Base-by-base conservation (phyloP, 2,888 invertebrate species). In the Pollenia angustigena region DNA sequence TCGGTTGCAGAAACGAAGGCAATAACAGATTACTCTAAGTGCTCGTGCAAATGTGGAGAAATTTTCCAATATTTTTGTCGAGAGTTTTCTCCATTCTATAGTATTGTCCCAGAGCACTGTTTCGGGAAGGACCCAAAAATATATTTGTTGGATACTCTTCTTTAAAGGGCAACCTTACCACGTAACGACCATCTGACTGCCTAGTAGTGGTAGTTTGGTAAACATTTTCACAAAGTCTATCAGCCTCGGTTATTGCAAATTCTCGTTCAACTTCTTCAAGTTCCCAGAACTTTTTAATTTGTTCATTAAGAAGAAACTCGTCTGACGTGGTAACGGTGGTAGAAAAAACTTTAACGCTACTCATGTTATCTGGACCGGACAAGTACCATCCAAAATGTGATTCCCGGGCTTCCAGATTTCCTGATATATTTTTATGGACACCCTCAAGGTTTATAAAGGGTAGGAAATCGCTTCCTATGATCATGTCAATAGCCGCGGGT, bases 161-260 rank as follows among this genome's bases (percentile, higher is more conserved):
- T 16, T 58, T 84, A 4, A 84, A 72, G 0, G 79, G 72, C 14
- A 75, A 23, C 2, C 42, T 6, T 42, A 81, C 76, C 8, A 76
- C 14, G 44, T 81, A 66, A 1, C 75, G 69, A 0, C 75, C 80
- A 18, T 85, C 71, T 16, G 54, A 8, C 10, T 54, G 18, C 2
- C 66, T 23, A n/a, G 23, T 8, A 0, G 74, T 85, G 4, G 78
- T 79, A 12, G 11, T 48, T 4, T 44, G 2, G 8, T 58, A 68
- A 4, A 50, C n/a, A 32, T 64, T 10, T 32, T 83, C 72, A 12
- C 84, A 74, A 23, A 10, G 79, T 23, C 18, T 60, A 42, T 84
- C 72, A 0, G 66, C 46, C 14, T 32, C 60, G 7, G 76, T 32
- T 12, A 23, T 0, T 12, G 16, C 11, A 8, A 11, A 7, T 14